phyloP scores from a whole-genome alignment of 2,113 vertebrate genomes.

The Hemiprocne comata region DNA sequence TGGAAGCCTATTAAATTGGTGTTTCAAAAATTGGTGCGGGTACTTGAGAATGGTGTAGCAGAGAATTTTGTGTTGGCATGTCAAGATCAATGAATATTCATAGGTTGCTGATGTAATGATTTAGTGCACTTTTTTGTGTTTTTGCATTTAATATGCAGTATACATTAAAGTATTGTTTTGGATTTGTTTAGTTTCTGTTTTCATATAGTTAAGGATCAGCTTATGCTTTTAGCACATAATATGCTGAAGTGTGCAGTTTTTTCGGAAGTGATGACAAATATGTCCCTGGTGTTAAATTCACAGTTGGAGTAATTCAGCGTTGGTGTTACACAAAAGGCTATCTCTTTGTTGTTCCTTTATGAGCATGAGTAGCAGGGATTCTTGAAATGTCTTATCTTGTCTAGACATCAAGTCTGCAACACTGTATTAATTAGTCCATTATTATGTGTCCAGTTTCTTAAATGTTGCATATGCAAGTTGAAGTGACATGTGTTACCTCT shows the following conservation, averaged over 20 bases:
- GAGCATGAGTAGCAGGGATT: slow-evolving; percentile 42
- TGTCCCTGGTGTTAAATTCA: slow-evolving; percentile 36
- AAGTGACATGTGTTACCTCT: slow-evolving; percentile 30
- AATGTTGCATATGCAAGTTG: slow-evolving; percentile 28
- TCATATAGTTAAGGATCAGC: not conserved
- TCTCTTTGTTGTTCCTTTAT: slow-evolving; percentile 63
- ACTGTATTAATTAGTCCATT: slow-evolving; percentile 56
- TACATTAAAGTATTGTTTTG: not conserved
- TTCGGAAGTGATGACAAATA: slow-evolving; percentile 10
- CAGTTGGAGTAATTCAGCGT: slow-evolving; percentile 25
- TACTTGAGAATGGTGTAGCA: not conserved
- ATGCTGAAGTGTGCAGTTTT: not conserved
- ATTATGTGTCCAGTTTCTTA: slow-evolving; percentile 56
- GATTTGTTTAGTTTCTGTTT: not conserved
- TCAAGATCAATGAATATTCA: not conserved
- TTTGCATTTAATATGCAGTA: not conserved
- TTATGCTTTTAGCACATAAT: slow-evolving; percentile 20
- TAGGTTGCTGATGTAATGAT: not conserved
- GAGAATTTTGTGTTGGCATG: not conserved
- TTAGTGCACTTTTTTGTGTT: not conserved
- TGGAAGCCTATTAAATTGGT: not conserved
- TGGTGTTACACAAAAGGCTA: slow-evolving; percentile 42
- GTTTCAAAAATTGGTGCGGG: not conserved
- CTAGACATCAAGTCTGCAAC: slow-evolving; percentile 82
- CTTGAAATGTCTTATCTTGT: slow-evolving; percentile 79